These are phyloP conservation scores for Pantherophis alleghaniensis DNA, from an alignment of 2,797 vertebrate species.

Conservation along the genomic window DNA sequence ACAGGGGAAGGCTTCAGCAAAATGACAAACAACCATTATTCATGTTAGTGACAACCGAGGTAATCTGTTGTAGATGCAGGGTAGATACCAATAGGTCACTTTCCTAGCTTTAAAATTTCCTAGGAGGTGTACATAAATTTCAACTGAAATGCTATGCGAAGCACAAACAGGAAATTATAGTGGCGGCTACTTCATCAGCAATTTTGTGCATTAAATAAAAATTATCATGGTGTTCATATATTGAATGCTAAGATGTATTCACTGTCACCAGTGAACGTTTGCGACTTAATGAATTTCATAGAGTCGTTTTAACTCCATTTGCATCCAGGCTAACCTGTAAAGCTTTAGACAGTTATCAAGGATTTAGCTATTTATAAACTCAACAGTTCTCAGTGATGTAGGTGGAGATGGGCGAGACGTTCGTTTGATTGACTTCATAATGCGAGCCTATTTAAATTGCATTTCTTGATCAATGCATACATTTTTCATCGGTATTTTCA, in stretches of 20 bases:
- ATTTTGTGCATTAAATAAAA: slow-evolving; percentile 20
- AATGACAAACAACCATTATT: slow-evolving; percentile 8
- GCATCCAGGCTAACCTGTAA: not conserved
- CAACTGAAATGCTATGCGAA: not conserved
- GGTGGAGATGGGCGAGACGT: not conserved
- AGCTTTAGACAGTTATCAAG: not conserved
- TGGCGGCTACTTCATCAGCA: not conserved
- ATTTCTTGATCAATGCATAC: not conserved
- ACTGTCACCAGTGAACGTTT: not conserved
- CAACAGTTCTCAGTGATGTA: not conserved
- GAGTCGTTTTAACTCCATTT: not conserved
- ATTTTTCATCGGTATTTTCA: not conserved
- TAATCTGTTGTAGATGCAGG: not conserved
- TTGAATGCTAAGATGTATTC: slow-evolving; percentile 12
- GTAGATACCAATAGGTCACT: not conserved
- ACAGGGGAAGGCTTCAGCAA: slow-evolving; percentile 7
- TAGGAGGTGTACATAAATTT: slow-evolving; percentile 15
- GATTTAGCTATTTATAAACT: not conserved
- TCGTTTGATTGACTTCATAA: not conserved
- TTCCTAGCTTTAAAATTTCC: slow-evolving; percentile 29
- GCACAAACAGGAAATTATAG: slow-evolving; percentile 10
- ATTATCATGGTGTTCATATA: not conserved
- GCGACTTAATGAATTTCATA: not conserved
- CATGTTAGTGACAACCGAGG: not conserved
- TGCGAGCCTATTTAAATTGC: not conserved